Conservation (phyloP, 2,113 vertebrate species). For the Odocoileus hemionus region DNA sequence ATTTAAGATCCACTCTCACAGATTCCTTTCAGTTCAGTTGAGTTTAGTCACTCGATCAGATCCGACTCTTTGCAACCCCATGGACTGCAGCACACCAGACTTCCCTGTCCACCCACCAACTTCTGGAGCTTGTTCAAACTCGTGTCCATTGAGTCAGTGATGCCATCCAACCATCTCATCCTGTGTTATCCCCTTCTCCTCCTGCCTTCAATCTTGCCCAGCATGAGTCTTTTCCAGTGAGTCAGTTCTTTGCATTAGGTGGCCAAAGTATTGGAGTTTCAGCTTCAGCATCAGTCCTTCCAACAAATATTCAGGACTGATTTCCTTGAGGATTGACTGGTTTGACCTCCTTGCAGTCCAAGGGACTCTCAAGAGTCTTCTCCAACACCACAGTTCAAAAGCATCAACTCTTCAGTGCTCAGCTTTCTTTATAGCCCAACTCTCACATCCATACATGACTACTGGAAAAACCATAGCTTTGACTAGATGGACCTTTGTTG, state of each 20-base stretch:
- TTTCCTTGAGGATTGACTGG: not conserved
- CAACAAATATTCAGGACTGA: not conserved
- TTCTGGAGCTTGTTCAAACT: not conserved
- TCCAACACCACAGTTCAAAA: not conserved
- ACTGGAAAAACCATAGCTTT: not conserved
- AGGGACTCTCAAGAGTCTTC: not conserved
- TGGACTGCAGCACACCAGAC: not conserved
- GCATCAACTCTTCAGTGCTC: not conserved
- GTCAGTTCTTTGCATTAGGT: not conserved
- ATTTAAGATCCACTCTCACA: not conserved
- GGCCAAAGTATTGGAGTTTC: not conserved
- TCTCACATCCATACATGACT: not conserved
- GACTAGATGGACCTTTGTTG: not conserved
- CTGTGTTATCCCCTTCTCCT: not conserved
- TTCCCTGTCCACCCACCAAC: not conserved
- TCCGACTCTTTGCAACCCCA: not conserved
- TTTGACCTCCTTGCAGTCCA: not conserved
- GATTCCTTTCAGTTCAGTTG: not conserved
- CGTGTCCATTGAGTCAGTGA: not conserved
- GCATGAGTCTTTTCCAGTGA: not conserved
- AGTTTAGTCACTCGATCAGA: not conserved
- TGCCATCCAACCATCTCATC: not conserved
- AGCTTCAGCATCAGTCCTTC: not conserved
- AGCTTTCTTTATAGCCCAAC: not conserved
- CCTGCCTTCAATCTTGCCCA: not conserved